Evolutionary conservation across 1,140 invertebrate species (phyloP).

Genomic region (Drosophila tsacasi): DNA sequence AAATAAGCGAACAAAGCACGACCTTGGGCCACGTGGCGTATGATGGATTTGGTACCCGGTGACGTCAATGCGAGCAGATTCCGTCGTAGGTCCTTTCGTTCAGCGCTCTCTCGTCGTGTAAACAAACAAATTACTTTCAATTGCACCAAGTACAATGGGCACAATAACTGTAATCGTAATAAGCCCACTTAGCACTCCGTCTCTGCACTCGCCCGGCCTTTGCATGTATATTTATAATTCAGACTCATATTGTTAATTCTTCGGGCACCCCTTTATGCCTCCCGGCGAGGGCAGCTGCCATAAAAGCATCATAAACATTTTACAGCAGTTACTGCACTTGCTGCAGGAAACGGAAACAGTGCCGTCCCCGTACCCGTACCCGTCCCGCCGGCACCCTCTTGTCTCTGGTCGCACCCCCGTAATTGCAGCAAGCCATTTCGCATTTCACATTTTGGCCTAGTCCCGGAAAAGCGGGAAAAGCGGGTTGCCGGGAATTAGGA

Average conservation of each 20-base stretch:
- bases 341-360: constrained; percentile 58
- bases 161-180: constrained; percentile 71
- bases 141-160: constrained; percentile 50
- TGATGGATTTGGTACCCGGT: constrained; percentile 48
- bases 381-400: neutral
- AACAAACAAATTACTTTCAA: constrained; percentile 45
- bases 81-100: neutral
- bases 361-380: constrained; percentile 1
- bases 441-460: constrained; percentile 57
- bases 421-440: constrained; percentile 59
- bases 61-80: constrained; percentile 45
- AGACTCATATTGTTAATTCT: constrained; percentile 80
- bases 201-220: constrained; percentile 31
- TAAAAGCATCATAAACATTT: constrained; percentile 83
- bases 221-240: constrained; percentile 69
- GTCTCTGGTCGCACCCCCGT: constrained; percentile 22
- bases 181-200: constrained; percentile 76
- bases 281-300: constrained; percentile 48
- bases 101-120: constrained; percentile 23
- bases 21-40: constrained; percentile 57
- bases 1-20: constrained; percentile 56
- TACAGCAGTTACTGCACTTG: constrained; percentile 79
- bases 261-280: constrained; percentile 15
- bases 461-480: constrained; percentile 18
- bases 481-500: constrained; percentile 20